phyloP scores from a whole-genome alignment of 1,140 invertebrate species.

The Heliconius eleuchia region DNA sequence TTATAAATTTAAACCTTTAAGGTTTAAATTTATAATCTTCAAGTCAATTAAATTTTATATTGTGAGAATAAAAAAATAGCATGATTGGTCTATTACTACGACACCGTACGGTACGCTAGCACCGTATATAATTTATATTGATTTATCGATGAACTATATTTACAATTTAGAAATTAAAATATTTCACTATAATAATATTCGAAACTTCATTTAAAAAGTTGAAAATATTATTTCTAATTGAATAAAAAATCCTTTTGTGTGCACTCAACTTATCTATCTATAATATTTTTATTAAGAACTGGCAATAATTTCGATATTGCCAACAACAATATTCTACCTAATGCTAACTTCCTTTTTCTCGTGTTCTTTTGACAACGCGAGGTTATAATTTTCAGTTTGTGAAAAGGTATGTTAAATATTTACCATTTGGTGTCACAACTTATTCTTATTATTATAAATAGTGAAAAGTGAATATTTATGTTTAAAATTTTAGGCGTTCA shows the following conservation, averaged over 20 bases:
- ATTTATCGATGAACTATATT: no score
- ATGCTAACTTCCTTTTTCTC: conserved; percentile 72
- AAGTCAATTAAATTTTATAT: no score
- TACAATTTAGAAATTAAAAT: no score
- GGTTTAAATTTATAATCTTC: no score
- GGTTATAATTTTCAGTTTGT: conserved; percentile 70
- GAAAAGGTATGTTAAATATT: conserved; percentile 60
- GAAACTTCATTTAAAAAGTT: no score
- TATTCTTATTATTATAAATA: conserved; percentile 2
- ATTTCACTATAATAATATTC: no score
- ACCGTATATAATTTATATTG: no score
- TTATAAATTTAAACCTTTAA: no score
- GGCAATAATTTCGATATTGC: conserved; percentile 41
- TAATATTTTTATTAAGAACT: not conserved
- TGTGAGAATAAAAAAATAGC: no score
- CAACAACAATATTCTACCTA: conserved; percentile 39
- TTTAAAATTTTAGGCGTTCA: conserved; percentile 62
- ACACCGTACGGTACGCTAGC: no score
- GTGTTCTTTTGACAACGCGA: conserved; percentile 77
- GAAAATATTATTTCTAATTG: not conserved
- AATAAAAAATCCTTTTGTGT: no score
- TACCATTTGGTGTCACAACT: not conserved
- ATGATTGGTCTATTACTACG: no score
- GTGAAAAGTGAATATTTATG: conserved; percentile 31
- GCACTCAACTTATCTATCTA: not conserved